Percentiles rank a stretch among this genome's conserved stretches.
Conservation (phyloP, 2,113 vertebrate species). For the Oreochromis aureus region DNA sequence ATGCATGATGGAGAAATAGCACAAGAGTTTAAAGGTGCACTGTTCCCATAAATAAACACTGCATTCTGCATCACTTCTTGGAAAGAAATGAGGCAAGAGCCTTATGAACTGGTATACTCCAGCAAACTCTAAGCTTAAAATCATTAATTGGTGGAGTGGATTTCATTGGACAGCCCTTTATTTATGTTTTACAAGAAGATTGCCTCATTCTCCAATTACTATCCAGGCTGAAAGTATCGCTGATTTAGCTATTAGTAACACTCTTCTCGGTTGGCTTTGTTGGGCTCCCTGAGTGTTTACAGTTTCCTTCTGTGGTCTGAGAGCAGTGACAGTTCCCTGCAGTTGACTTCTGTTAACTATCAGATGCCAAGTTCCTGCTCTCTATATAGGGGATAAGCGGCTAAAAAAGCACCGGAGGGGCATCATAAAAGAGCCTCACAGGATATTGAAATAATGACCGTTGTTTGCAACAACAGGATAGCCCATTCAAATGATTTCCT, state of each 20-base stretch:
- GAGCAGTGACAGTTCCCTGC: not conserved
- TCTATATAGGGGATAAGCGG: constrained; percentile 2
- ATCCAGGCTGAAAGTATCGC: not conserved
- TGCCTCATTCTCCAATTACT: constrained; percentile 35
- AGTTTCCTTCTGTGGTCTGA: constrained; percentile 24
- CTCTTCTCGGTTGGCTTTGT: constrained; percentile 3
- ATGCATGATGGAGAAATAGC: not conserved
- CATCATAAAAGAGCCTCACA: constrained; percentile 57
- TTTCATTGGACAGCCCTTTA: constrained; percentile 34
- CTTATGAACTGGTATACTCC: not conserved
- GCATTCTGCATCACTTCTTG: not conserved
- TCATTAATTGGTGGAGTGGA: constrained; percentile 21
- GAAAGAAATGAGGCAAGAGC: not conserved
- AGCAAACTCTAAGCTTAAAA: constrained; percentile 22
- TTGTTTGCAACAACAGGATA: constrained; percentile 49
- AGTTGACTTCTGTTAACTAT: constrained; percentile 38
- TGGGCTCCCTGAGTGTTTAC: constrained; percentile 45
- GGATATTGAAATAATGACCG: constrained; percentile 68
- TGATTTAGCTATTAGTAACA: constrained; percentile 24
- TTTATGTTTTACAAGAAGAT: constrained; percentile 48
- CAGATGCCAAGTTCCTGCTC: constrained; percentile 28
- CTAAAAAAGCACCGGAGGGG: constrained; percentile 22
- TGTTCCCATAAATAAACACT: constrained; percentile 25
- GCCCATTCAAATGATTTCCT: constrained; percentile 65
- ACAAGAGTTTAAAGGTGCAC: not conserved